Evolutionary conservation across 2,797 vertebrate genomes (phyloP).

Genomic region (Tamandua tetradactyla): DNA sequence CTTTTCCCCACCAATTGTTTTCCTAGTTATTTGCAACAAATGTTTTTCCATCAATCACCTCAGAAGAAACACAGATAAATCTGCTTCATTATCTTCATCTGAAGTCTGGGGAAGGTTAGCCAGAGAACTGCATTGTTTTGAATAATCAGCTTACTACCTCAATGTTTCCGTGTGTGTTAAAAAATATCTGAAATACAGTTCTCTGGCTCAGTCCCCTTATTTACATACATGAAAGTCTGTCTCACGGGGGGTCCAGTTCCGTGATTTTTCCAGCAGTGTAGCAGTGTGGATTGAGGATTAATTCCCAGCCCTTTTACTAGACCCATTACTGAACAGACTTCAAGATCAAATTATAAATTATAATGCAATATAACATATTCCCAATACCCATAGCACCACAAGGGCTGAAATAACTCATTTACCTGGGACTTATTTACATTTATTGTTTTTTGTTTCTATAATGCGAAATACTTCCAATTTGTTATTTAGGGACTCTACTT

Average conservation of each 20-base stretch:
- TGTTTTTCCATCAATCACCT: conserved; percentile 51
- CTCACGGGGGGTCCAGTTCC: background rate
- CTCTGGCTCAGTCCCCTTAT: background rate
- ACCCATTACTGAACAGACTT: conserved; percentile 21
- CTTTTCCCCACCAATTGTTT: background rate
- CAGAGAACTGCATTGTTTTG: conserved; percentile 43
- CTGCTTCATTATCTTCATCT: conserved; percentile 47
- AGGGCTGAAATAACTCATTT: background rate
- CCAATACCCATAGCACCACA: background rate
- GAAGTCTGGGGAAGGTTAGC: conserved; percentile 36
- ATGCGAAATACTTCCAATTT: conserved; percentile 23
- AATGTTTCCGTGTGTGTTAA: background rate
- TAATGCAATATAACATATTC: background rate
- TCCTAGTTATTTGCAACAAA: background rate
- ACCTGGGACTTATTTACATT: conserved; percentile 54
- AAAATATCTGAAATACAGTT: background rate
- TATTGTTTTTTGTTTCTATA: conserved; percentile 54
- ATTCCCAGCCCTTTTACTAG: background rate
- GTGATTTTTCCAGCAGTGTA: background rate
- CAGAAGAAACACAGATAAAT: conserved; percentile 46
- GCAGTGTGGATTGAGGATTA: conserved; percentile 8
- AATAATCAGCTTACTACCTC: conserved; percentile 33
- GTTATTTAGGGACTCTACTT: conserved; percentile 49
- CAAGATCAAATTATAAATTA: conserved; percentile 55
- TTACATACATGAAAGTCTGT: background rate